phyloP scores from a whole-genome alignment of 2,113 vertebrate species.

The Silurus glanis region DNA sequence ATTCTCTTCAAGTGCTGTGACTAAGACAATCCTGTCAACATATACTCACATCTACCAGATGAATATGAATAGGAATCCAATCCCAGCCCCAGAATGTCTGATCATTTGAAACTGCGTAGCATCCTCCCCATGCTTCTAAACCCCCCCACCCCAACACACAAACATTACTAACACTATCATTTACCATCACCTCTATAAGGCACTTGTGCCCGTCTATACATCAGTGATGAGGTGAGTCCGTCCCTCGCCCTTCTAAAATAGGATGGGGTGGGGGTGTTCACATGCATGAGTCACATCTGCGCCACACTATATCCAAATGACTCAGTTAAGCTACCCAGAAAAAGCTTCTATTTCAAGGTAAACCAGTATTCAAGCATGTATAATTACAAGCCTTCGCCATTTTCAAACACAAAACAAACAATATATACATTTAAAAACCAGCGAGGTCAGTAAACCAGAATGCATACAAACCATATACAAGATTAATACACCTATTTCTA shows the following conservation, averaged over 20 bases:
- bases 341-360: neutral
- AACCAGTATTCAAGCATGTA: neutral
- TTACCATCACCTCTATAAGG: neutral
- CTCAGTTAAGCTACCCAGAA: neutral
- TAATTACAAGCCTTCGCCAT: neutral
- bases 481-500: neutral
- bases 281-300: slow-evolving; percentile 29
- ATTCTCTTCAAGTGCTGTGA: neutral
- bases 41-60: neutral
- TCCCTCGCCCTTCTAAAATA: slow-evolving; percentile 5
- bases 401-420: neutral
- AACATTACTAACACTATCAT: neutral
- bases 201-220: neutral
- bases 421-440: neutral
- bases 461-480: neutral
- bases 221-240: neutral
- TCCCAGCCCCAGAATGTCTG: neutral
- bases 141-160: neutral
- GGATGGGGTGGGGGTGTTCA: slow-evolving; percentile 9
- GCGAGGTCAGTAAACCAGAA: neutral
- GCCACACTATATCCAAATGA: neutral
- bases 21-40: slow-evolving; percentile 12
- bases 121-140: neutral
- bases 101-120: neutral
- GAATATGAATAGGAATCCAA: neutral